Conservation (phyloP, 2,113 vertebrate species). For the Callaeas wilsoni region DNA sequence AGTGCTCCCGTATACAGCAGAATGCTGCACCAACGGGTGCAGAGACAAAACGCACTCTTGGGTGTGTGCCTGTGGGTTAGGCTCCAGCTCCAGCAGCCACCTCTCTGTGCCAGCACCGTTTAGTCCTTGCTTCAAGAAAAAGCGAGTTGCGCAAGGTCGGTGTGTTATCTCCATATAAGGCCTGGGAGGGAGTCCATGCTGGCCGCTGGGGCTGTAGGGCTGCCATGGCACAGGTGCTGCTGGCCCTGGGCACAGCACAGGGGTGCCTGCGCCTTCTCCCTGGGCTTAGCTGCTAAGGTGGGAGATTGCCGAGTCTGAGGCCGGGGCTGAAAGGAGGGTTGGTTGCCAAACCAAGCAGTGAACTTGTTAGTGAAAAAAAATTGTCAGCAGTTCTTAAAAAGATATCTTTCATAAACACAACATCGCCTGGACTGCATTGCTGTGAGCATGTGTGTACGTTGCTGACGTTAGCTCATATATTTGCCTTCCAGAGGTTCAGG, state of each 20-base stretch:
- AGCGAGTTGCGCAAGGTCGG: rapidly evolving
- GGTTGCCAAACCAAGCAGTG: background rate
- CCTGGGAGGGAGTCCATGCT: rapidly evolving
- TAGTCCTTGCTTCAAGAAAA: background rate
- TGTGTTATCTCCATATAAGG: background rate
- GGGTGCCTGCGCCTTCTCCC: background rate
- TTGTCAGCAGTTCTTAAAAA: conserved; percentile 37
- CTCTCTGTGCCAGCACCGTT: background rate
- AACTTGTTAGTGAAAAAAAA: background rate
- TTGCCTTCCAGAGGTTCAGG: background rate
- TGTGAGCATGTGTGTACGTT: background rate
- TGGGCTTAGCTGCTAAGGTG: background rate
- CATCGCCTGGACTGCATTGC: background rate
- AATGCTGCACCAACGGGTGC: background rate
- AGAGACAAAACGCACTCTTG: rapidly evolving
- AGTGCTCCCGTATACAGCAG: background rate
- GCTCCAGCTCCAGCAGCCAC: background rate
- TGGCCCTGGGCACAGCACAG: rapidly evolving
- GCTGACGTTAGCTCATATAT: background rate
- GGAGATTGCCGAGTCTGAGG: background rate
- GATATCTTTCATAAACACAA: background rate
- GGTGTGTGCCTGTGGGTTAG: rapidly evolving
- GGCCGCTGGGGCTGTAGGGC: background rate
- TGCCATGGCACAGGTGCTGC: background rate
- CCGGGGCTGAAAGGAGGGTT: background rate